phyloP scores from a whole-genome alignment of 2,113 vertebrate genomes.

The Otocyon megalotis region DNA sequence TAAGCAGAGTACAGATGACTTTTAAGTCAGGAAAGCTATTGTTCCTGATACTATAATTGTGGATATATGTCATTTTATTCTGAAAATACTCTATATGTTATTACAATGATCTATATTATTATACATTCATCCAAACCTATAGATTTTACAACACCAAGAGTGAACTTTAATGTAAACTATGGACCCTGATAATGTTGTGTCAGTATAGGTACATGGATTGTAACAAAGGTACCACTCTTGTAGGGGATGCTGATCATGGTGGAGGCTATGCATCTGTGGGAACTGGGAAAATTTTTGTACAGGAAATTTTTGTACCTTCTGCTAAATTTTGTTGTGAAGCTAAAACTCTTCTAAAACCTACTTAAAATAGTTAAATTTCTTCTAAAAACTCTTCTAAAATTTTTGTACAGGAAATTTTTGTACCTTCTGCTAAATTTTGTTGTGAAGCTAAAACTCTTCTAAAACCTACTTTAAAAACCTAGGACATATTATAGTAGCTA shows the following conservation, averaged over 20 bases:
- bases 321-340: neutral
- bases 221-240: neutral
- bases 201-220: neutral
- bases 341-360: neutral
- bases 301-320: neutral
- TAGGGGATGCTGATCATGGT: neutral
- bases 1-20: neutral
- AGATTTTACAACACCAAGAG: neutral
- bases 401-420: neutral
- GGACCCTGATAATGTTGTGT: neutral
- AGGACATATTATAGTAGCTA: neutral
- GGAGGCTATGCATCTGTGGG: neutral
- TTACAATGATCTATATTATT: neutral
- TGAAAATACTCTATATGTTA: neutral
- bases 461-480: neutral
- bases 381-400: too few relatives aligned
- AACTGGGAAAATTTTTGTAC: too few relatives aligned
- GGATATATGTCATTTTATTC: neutral
- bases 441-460: neutral
- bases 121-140: neutral
- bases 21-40: neutral
- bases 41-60: neutral
- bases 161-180: neutral
- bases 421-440: neutral
- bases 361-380: too few relatives aligned